These are phyloP conservation scores for Drymonia ruficornis DNA, from an alignment of 2,888 invertebrate species.

Conservation along the genomic window DNA sequence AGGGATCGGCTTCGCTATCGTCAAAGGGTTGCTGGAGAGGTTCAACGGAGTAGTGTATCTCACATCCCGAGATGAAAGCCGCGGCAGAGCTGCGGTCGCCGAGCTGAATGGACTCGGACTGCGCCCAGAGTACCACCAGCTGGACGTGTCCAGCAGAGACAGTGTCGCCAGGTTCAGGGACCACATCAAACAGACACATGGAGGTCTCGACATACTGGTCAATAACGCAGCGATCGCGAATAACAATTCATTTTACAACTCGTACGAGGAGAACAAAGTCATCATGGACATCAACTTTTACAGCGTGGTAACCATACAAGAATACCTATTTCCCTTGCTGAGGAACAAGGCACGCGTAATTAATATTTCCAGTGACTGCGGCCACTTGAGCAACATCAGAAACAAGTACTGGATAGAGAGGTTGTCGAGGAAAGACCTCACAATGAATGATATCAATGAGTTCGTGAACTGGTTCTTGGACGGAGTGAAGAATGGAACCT, in stretches of 20 bases:
- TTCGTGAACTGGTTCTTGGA: no score
- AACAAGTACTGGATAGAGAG: conserved; percentile 73
- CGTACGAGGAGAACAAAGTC: no score
- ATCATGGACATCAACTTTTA: conserved; percentile 88
- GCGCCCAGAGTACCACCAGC: conserved; percentile 41
- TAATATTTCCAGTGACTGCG: conserved; percentile 89
- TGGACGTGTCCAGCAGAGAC: conserved; percentile 42
- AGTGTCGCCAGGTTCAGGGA: conserved; percentile 84
- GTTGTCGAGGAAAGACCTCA: conserved; percentile 76
- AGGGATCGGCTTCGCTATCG: conserved; percentile 87
- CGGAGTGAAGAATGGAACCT: no score
- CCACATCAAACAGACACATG: conserved; percentile 83
- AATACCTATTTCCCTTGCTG: conserved; percentile 88
- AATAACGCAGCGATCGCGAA: conserved; percentile 90
- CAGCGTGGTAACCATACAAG: conserved; percentile 85
- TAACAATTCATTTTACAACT: no score
- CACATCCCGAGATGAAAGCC: conserved; percentile 66
- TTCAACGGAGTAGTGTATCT: conserved; percentile 85
- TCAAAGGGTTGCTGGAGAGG: conserved; percentile 83
- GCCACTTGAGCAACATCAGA: conserved; percentile 84
- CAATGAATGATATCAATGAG: conserved; percentile 83
- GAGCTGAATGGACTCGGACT: conserved; percentile 43
- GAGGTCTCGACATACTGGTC: conserved; percentile 88
- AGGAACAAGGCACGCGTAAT: conserved; percentile 88
- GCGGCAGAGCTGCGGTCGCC: conserved; percentile 48